Evolutionary conservation across 2,113 vertebrate species (phyloP), one percentile per base, ranked within the genome.

Genomic region (Epinephelus cyanopodus): DNA sequence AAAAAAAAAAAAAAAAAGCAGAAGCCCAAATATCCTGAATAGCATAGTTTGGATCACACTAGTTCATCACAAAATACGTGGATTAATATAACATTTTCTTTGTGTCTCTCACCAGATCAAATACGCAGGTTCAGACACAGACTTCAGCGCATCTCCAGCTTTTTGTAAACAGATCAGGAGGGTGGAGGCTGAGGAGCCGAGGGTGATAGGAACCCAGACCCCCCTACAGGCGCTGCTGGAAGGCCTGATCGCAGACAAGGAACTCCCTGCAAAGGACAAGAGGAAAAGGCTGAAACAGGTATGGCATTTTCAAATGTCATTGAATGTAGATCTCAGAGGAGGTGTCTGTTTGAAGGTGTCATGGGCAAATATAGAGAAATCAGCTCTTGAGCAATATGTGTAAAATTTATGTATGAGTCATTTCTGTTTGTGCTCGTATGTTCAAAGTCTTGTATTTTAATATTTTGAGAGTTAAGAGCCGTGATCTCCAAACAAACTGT

Each of bases 261-360:
- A 94, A 33, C 93, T 94, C 3, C 91, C 93, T 1, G 76, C 53
- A 29, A 92, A 93, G 54, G 93, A 94, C 84, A 94, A 94, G 75
- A 92, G 68, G 72, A 94, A 92, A 85, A 77, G 93, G 57, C 89
- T 94, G 0, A 94, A 94, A 83, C 93, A 94, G 92, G 93, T 94
- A 73, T 3, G 48, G 7, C 9, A 45, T 45, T 45, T 45, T 45
- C 8, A 5, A 10, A 39, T 2, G 2, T 6, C 6, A 23, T 45
- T 11, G 23, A 52, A 23, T 25, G 37, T 25, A 47, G 47, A 21
- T 42, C 3, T 27, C 3, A 5, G n/a, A 25, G 27, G 17, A 21
- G 33, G 66, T 14, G 11, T 45, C 67, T 58, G 3, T 37, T 50
- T 68, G 10, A 64, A 39, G 27, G 21, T 6, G 8, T 23, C 42